Evolutionary conservation across 2,888 invertebrate species (phyloP), one percentile per base, ranked within the genome.

Genomic region (Conchocele bisecta): DNA sequence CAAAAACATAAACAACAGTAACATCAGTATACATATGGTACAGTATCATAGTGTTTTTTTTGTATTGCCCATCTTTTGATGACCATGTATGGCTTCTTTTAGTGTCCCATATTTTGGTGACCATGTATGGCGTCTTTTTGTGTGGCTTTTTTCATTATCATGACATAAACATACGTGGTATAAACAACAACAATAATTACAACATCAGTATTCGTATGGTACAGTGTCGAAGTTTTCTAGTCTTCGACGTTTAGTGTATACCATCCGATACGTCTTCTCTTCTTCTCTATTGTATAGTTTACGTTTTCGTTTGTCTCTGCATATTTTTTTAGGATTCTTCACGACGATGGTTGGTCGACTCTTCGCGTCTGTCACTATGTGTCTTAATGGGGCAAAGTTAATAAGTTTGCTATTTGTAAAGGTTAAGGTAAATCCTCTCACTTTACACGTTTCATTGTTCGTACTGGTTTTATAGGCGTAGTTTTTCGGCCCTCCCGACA

Each of bases 241-340:
- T 17, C 65, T 51, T 44, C 51, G 50, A 13, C 77, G 41, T 68
- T 80, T 77, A 1, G 70, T 73, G 39, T 77, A 77, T 20, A 80
- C 75, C 61, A 75, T 67, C 28, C 56, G 70, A 60, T 70, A 67
- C 13, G 46, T 51, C 53, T 73, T 75, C 95, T 88, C 17, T 61
- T 79, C 79, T 51, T 46, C 33, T 29, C 94, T 93, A 90, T 95
- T 96, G 92, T 94, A 94, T 72, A 96, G 26, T 51, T 60, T 66
- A 20, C 66, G 93, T 86, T 94, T 93, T 69, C 96, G 96, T 91
- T 94, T 95, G 86, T 95, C 60, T 39, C 79, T 54, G 13, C 44
- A 66, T 33, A 77, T 77, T 66, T 80, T 80, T n/a, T 35, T 42
- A 20, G 67, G 68, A 50, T 75, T 75, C 17, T 51, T 65, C 9